phyloP scores from a whole-genome alignment of 2,113 vertebrate genomes.

The Reinhardtius hippoglossoides region DNA sequence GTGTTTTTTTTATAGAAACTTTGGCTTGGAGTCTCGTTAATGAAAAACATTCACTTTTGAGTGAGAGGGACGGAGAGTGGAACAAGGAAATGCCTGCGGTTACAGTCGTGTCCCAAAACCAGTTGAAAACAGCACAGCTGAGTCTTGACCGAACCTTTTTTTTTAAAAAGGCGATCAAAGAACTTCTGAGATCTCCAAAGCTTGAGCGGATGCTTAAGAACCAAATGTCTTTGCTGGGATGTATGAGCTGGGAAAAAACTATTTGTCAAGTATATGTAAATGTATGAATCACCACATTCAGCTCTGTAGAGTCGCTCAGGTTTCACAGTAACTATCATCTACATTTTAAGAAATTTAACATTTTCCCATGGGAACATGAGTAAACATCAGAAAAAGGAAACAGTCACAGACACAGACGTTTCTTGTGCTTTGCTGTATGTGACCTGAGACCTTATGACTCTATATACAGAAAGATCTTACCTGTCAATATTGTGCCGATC shows the following conservation, averaged over 20 bases:
- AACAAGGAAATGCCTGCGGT: not conserved
- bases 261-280: not conserved
- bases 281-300: not conserved
- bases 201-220: not conserved
- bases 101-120: not conserved
- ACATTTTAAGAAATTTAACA: slow-evolving; percentile 25
- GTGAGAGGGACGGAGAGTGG: not conserved
- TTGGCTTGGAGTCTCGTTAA: not conserved
- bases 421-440: not conserved
- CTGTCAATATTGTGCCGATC: slow-evolving; percentile 88
- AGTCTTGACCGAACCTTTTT: no score
- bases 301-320: not conserved
- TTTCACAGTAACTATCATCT: not conserved
- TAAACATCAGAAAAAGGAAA: slow-evolving; percentile 6
- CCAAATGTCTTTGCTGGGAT: not conserved
- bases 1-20: not conserved
- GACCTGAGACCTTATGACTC: slow-evolving; percentile 25
- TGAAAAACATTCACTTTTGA: slow-evolving; percentile 30
- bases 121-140: not conserved
- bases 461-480: slow-evolving; percentile 71
- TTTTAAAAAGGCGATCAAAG: no score
- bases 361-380: not conserved
- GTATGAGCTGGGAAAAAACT: no score
- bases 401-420: not conserved
- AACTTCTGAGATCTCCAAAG: not conserved